A percentile compares a stretch with the other conserved stretches of the same genome.
Evolutionary conservation across 2,797 vertebrate species (phyloP).

Genomic region (Pseudomugil tenellus): DNA sequence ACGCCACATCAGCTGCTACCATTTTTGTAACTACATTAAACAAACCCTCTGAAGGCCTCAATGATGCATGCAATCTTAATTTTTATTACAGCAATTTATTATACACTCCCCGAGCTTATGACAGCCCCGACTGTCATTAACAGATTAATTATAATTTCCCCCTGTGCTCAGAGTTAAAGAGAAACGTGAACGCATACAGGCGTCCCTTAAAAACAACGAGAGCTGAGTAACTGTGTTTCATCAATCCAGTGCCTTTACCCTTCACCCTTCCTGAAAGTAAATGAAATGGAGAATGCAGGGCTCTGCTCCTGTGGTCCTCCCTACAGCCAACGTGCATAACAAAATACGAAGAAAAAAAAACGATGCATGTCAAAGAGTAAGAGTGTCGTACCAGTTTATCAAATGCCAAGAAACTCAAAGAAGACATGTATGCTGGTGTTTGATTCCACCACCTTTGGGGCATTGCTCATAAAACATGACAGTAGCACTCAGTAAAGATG

Average conservation of each 20-base stretch:
- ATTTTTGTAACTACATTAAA: constrained; percentile 92
- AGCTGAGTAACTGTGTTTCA: constrained; percentile 65
- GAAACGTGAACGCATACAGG: constrained; percentile 75
- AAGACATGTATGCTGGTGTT: constrained; percentile 53
- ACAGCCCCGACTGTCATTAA: constrained; percentile 91
- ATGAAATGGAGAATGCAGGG: constrained; percentile 56
- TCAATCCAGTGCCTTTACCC: constrained; percentile 70
- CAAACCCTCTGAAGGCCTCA: constrained; percentile 88
- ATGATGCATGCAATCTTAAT: constrained; percentile 89
- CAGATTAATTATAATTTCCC: constrained; percentile 91
- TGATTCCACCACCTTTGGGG: constrained; percentile 55
- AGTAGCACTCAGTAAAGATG: constrained; percentile 35
- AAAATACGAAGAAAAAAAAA: constrained; percentile 52
- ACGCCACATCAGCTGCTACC: constrained; percentile 84
- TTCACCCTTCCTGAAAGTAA: constrained; percentile 71
- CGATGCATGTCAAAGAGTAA: constrained; percentile 62
- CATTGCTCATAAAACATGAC: constrained; percentile 65
- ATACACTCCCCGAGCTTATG: constrained; percentile 85
- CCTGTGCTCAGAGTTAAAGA: constrained; percentile 79
- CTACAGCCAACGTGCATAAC: constrained; percentile 65
- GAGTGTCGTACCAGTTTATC: constrained; percentile 60
- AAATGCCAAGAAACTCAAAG: constrained; percentile 52
- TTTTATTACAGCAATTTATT: constrained; percentile 93
- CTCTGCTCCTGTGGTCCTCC: constrained; percentile 56
- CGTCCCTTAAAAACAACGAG: constrained; percentile 72